Conservation (phyloP, 1,140 invertebrate species). For the Scylla paramamosain region DNA sequence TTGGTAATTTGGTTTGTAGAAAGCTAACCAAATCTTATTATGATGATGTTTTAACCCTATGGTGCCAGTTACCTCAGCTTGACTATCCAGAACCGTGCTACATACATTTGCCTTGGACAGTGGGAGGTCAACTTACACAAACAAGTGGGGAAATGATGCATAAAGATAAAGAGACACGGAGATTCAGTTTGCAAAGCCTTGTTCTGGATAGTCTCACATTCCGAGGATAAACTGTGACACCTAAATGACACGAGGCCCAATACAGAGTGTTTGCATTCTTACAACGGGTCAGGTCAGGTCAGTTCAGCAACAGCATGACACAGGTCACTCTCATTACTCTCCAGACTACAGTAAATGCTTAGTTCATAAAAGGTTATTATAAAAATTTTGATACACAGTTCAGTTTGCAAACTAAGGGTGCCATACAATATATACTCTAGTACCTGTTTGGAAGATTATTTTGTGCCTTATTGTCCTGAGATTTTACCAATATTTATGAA, state of each 20-base stretch:
- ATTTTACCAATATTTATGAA: background rate
- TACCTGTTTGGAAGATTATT: background rate
- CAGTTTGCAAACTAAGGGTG: no score
- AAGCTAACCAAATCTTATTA: constrained; percentile 60
- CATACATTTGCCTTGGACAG: background rate
- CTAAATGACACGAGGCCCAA: background rate
- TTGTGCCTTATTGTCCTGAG: background rate
- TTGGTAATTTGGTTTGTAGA: constrained; percentile 59
- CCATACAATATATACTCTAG: background rate
- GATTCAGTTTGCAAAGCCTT: background rate
- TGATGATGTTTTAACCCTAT: background rate
- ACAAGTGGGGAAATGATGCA: background rate
- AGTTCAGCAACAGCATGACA: background rate
- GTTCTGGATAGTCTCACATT: background rate
- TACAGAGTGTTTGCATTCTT: background rate
- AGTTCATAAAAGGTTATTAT: background rate
- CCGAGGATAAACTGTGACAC: background rate
- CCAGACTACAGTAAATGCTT: background rate
- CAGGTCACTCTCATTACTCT: background rate
- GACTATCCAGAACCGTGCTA: background rate
- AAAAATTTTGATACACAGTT: background rate
- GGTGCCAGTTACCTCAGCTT: background rate
- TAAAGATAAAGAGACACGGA: background rate
- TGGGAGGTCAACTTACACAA: background rate
- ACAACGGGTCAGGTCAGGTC: constrained; percentile 7